A percentile compares a stretch with the other conserved stretches of the same genome.
These are phyloP conservation scores for Furcula furcula DNA, from an alignment of 2,888 invertebrate genomes.

Conservation along the genomic window DNA sequence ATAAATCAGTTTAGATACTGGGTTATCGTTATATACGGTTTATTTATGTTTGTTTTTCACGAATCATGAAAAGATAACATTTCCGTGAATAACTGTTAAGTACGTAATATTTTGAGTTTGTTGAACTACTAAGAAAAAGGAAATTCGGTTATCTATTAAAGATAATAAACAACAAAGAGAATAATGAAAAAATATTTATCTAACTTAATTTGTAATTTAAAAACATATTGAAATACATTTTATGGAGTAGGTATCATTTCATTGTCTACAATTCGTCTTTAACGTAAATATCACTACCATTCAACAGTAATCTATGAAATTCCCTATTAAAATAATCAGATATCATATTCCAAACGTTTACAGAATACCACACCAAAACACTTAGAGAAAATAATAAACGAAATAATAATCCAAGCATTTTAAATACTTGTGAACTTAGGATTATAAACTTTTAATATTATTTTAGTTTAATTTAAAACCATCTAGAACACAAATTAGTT, in stretches of 20 bases:
- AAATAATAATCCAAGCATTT: constrained; percentile 84
- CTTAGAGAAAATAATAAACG: constrained; percentile 84
- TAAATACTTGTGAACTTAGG: too few relatives aligned
- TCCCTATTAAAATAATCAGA: constrained; percentile 88
- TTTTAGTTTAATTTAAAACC: too few relatives aligned
- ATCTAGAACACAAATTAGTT: too few relatives aligned
- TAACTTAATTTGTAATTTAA: too few relatives aligned
- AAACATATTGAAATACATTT: too few relatives aligned
- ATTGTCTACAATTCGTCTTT: constrained; percentile 4
- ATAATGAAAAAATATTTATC: too few relatives aligned
- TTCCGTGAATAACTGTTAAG: background rate
- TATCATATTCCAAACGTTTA: constrained; percentile 86
- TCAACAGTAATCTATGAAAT: constrained; percentile 83
- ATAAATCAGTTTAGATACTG: constrained; percentile 30
- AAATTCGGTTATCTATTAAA: too few relatives aligned
- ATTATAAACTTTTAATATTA: too few relatives aligned
- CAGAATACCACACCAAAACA: constrained; percentile 87
- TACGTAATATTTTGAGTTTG: too few relatives aligned
- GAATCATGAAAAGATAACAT: constrained; percentile 7
- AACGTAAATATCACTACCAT: constrained; percentile 33
- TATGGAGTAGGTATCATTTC: too few relatives aligned
- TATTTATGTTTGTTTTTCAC: constrained; percentile 24
- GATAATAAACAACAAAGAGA: too few relatives aligned
- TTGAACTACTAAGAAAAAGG: too few relatives aligned
- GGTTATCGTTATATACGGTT: constrained; percentile 26